Conservation (phyloP, 2,113 vertebrate species). For the Balaenoptera acutorostrata region DNA sequence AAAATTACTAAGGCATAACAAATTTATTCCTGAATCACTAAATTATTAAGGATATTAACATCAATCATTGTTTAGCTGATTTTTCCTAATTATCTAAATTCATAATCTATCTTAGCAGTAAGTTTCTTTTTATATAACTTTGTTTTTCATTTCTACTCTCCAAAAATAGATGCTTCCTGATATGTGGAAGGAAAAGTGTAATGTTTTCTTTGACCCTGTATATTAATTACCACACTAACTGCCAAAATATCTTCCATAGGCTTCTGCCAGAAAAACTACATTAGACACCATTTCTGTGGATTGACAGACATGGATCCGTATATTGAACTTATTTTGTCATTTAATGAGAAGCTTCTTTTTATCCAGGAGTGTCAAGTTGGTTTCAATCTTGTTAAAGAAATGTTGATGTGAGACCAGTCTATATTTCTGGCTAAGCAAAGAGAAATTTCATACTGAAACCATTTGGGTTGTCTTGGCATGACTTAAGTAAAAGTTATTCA, state of each 20-base stretch:
- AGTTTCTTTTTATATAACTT: background rate
- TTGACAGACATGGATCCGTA: background rate
- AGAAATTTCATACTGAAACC: background rate
- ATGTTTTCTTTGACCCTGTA: background rate
- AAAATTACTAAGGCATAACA: background rate
- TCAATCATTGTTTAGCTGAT: background rate
- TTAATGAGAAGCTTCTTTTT: background rate
- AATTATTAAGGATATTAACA: background rate
- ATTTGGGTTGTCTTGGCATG: background rate
- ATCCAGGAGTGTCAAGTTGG: background rate
- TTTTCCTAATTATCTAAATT: background rate
- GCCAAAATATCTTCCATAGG: background rate
- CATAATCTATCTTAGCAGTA: background rate
- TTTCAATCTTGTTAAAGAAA: background rate
- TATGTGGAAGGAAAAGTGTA: background rate
- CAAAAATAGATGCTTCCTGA: background rate
- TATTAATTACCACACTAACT: background rate
- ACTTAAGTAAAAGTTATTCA: background rate
- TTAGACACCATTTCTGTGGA: background rate
- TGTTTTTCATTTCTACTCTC: background rate
- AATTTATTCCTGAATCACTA: background rate
- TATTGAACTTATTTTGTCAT: background rate
- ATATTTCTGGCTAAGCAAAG: background rate
- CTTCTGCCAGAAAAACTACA: background rate
- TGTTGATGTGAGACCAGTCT: background rate